Percentiles rank a stretch among this genome's conserved stretches.
Evolutionary conservation across 2,113 vertebrate species (phyloP).

Genomic region (Tylochromis polylepis): DNA sequence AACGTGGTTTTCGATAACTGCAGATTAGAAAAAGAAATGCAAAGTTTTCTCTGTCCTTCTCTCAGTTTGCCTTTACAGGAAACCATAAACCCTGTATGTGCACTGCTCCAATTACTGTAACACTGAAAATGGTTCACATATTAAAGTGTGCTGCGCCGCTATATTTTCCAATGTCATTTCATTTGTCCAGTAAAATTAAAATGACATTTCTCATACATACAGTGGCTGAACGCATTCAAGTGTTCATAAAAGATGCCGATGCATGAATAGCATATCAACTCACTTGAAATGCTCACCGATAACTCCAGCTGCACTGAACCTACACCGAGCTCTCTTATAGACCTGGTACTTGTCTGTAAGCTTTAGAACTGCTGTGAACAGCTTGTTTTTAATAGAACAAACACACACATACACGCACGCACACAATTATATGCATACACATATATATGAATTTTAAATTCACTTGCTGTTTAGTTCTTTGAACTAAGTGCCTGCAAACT

Average conservation of each 20-base stretch:
- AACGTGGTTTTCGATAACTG: not conserved
- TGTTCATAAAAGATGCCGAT: not conserved
- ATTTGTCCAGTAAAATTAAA: constrained; percentile 6
- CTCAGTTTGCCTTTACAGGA: not conserved
- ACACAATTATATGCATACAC: not conserved
- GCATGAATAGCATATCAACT: not conserved
- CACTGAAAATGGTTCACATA: not conserved
- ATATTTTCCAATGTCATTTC: not conserved
- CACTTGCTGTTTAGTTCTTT: not conserved
- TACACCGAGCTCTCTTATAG: not conserved
- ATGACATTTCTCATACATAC: not conserved
- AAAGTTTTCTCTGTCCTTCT: not conserved
- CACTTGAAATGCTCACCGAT: not conserved
- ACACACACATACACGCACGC: accelerated
- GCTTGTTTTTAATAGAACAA: not conserved
- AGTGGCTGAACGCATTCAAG: not conserved
- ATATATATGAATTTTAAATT: not conserved
- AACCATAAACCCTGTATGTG: not conserved
- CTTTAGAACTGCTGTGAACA: not conserved
- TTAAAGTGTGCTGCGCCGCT: not conserved
- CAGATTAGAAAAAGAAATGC: not conserved
- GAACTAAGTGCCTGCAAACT: not conserved
- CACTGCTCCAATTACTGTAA: not conserved
- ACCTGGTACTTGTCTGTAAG: not conserved
- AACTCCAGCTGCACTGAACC: not conserved